A percentile compares a stretch with the other conserved stretches of the same genome.
Evolutionary conservation across 2,888 invertebrate genomes (phyloP).

Genomic region (Halictus quadricinctus): DNA sequence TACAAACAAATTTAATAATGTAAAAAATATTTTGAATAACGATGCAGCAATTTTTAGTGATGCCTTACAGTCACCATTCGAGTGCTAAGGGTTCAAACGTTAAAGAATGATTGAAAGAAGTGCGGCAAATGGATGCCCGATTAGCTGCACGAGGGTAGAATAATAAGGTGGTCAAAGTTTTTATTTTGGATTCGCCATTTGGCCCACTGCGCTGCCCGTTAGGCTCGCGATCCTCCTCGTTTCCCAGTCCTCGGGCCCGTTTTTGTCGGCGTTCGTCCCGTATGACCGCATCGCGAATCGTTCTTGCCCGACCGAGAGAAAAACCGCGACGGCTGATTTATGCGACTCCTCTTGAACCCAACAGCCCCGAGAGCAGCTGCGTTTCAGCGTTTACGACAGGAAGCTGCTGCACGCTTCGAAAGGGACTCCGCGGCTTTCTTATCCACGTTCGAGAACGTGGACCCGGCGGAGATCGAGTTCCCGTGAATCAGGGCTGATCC

Average conservation of each 20-base stretch:
- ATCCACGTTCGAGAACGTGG: not conserved
- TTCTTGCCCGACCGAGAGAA: not conserved
- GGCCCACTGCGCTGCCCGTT: not conserved
- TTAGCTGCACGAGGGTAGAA: no score
- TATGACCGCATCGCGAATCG: slow-evolving; percentile 22
- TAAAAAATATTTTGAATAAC: no score
- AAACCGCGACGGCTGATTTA: not conserved
- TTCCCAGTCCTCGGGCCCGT: not conserved
- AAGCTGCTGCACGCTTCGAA: not conserved
- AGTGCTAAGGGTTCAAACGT: no score
- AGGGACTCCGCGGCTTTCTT: not conserved
- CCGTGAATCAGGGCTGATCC: not conserved
- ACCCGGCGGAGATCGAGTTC: not conserved
- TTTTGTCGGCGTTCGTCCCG: not conserved
- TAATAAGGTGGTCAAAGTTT: not conserved
- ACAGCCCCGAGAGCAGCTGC: not conserved
- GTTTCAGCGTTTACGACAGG: not conserved
- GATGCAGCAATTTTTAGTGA: no score
- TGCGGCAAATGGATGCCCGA: no score
- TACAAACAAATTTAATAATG: no score
- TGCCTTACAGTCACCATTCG: no score
- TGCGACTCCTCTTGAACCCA: slow-evolving; percentile 5
- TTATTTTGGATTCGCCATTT: not conserved
- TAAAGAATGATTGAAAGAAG: no score
- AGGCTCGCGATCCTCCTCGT: not conserved